These are phyloP conservation scores for Miopithecus talapoin DNA, from an alignment of 2,797 vertebrate species.

Conservation along the genomic window DNA sequence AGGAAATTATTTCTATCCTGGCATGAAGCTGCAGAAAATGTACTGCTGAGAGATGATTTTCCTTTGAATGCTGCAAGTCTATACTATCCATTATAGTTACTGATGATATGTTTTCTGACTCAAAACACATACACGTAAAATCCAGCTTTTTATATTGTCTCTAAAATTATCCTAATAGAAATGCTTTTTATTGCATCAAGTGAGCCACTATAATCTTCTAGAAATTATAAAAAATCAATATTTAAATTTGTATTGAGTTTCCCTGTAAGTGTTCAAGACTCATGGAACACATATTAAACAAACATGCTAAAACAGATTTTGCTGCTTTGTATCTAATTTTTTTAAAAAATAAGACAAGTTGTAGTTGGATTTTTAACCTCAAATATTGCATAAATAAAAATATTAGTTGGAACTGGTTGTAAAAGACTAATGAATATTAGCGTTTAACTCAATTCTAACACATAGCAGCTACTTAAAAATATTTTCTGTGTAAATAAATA, in stretches of 20 bases:
- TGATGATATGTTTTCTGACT: background rate
- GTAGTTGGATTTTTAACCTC: background rate
- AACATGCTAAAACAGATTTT: background rate
- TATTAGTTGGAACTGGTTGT: background rate
- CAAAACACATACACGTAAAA: background rate
- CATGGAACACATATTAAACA: background rate
- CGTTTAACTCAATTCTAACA: background rate
- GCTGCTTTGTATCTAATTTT: background rate
- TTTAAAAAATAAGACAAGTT: background rate
- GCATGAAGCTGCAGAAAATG: background rate
- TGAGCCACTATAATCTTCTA: background rate
- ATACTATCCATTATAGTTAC: background rate
- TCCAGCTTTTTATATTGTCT: background rate
- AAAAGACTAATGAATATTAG: background rate
- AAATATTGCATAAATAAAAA: background rate
- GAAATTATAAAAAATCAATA: background rate
- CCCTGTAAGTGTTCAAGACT: background rate
- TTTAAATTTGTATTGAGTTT: background rate
- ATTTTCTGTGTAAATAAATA: background rate
- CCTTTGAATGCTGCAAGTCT: background rate
- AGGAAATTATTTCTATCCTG: background rate
- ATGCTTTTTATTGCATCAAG: background rate
- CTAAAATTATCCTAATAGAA: background rate
- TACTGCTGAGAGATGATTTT: background rate
- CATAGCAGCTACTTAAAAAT: background rate